Conservation (phyloP, 2,113 vertebrate genomes). For the Oryzias melastigma region DNA sequence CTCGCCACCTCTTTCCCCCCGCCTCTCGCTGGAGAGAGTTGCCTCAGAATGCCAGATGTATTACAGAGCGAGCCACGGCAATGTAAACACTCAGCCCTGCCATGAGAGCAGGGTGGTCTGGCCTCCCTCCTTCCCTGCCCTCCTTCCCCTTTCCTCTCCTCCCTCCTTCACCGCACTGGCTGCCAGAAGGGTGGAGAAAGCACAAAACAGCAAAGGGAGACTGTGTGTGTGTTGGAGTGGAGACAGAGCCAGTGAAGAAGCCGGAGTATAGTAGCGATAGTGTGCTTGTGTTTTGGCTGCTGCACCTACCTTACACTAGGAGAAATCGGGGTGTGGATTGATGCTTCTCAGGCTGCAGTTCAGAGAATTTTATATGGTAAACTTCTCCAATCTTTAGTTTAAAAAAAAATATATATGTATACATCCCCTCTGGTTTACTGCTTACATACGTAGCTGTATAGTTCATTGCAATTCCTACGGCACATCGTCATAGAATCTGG, state of each 20-base stretch:
- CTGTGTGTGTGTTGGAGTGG: slow-evolving; percentile 23
- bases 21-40: slow-evolving; percentile 83
- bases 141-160: slow-evolving; percentile 63
- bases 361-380: slow-evolving; percentile 61
- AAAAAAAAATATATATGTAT: slow-evolving; percentile 11
- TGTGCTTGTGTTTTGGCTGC: slow-evolving; percentile 84
- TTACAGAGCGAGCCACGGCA: slow-evolving; percentile 98
- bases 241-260: slow-evolving; percentile 41
- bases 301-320: slow-evolving; percentile 66
- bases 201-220: slow-evolving; percentile 64
- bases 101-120: slow-evolving; percentile 96
- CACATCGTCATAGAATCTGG: slow-evolving; percentile 59
- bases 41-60: slow-evolving; percentile 99
- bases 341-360: slow-evolving; percentile 58
- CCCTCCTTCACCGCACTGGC: slow-evolving; percentile 63
- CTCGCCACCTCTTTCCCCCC: slow-evolving; percentile 19
- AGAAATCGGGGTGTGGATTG: slow-evolving; percentile 74
- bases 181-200: slow-evolving; percentile 74
- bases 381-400: slow-evolving; percentile 15
- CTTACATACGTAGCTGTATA: slow-evolving; percentile 44
- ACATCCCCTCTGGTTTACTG: slow-evolving; percentile 35
- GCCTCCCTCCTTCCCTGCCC: slow-evolving; percentile 70
- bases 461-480: slow-evolving; percentile 61
- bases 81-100: slow-evolving; percentile 97
- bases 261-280: slow-evolving; percentile 81